Percentiles rank a stretch among this genome's conserved stretches.
These are phyloP conservation scores for Meganola albula DNA, from an alignment of 2,888 invertebrate species.

Conservation along the genomic window DNA sequence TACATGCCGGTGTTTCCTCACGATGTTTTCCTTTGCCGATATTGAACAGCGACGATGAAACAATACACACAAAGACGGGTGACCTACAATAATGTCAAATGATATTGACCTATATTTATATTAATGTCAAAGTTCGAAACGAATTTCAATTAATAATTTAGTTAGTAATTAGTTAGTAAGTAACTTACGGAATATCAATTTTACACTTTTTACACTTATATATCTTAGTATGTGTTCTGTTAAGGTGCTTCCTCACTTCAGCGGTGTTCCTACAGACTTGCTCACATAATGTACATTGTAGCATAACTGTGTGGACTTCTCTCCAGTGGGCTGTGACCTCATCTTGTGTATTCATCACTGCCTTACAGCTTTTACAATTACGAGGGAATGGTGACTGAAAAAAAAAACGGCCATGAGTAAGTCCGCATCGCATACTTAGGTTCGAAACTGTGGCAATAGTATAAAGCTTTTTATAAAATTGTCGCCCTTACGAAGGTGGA, in stretches of 20 bases:
- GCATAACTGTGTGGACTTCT: conserved; percentile 10
- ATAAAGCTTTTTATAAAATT: too few species aligned
- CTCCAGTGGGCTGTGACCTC: conserved; percentile 18
- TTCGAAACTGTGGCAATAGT: too few species aligned
- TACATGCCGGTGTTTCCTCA: too few species aligned
- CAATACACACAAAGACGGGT: too few species aligned
- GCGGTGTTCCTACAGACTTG: conserved; percentile 20
- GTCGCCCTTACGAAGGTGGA: too few species aligned
- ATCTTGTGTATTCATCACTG: neutral
- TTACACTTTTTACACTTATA: conserved; percentile 37
- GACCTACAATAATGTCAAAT: too few species aligned
- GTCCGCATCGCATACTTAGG: too few species aligned
- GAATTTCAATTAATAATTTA: neutral
- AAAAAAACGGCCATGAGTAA: too few species aligned
- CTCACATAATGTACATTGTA: conserved; percentile 32
- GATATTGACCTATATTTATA: too few species aligned
- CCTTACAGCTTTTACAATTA: conserved; percentile 11
- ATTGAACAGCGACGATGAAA: too few species aligned
- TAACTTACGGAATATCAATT: conserved; percentile 31
- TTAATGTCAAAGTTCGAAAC: neutral
- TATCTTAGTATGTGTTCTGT: conserved; percentile 25
- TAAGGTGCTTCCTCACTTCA: conserved; percentile 28
- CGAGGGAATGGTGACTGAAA: conserved; percentile 13
- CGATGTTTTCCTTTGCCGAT: too few species aligned
- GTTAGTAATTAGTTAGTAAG: neutral